Evolutionary conservation across 1,140 invertebrate species (phyloP).

Genomic region (Ceratosolen fusciceps): DNA sequence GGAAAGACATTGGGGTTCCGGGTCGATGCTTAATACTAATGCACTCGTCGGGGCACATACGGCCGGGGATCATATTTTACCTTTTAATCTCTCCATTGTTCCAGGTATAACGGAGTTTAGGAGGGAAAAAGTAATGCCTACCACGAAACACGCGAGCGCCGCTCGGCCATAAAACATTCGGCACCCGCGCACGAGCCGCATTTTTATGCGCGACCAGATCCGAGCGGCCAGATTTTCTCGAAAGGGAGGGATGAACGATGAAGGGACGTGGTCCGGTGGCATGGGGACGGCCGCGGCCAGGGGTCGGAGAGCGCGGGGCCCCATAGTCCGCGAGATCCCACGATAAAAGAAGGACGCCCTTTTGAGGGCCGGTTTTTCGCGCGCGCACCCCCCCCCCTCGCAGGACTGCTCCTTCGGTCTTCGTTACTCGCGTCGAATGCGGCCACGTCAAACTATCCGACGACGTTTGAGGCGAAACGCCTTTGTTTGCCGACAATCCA

Average conservation of each 20-base stretch:
- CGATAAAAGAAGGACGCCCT: conserved; percentile 40
- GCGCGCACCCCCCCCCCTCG: background rate
- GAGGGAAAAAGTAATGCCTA: conserved; percentile 69
- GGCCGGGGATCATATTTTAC: conserved; percentile 69
- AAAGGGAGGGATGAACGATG: conserved; percentile 53
- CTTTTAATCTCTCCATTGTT: conserved; percentile 73
- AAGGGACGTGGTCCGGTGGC: conserved; percentile 52
- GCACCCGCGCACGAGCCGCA: conserved; percentile 64
- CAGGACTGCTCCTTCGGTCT: background rate
- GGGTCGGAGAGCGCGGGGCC: background rate
- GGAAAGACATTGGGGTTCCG: conserved; percentile 46
- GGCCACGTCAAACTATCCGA: conserved; percentile 11
- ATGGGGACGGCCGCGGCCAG: background rate
- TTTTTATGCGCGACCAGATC: conserved; percentile 69
- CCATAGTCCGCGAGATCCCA: background rate
- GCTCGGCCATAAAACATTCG: conserved; percentile 54
- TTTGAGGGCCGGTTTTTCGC: background rate
- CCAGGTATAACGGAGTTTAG: conserved; percentile 70
- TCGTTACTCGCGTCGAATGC: background rate
- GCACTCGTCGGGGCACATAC: conserved; percentile 11
- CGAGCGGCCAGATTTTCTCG: conserved; percentile 67
- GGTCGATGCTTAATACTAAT: conserved; percentile 18
- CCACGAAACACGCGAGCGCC: conserved; percentile 68
- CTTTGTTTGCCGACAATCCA: background rate
- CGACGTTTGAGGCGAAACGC: conserved; percentile 18